These are phyloP conservation scores for Rhopalosiphum maidis DNA, from an alignment of 1,140 invertebrate genomes.

Conservation along the genomic window DNA sequence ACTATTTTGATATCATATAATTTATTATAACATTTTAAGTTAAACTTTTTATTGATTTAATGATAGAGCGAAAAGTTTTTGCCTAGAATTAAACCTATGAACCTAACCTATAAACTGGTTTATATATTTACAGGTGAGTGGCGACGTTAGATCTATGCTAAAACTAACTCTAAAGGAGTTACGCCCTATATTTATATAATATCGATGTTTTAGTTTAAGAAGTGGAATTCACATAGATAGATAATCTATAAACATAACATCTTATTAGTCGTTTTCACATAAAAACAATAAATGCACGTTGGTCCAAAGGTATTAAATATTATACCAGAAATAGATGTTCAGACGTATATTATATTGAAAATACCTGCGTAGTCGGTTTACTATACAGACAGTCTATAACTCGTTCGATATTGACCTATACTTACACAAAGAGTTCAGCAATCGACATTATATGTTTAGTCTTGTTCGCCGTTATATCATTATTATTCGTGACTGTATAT, in stretches of 20 bases:
- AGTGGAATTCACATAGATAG: neutral
- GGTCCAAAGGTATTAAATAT: neutral
- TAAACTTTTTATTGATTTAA: neutral
- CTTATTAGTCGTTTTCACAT: neutral
- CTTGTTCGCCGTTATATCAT: neutral
- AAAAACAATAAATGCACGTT: neutral
- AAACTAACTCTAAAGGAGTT: neutral
- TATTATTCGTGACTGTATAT: constrained; percentile 1
- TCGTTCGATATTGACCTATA: neutral
- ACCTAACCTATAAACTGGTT: too few relatives aligned
- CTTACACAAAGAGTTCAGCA: neutral
- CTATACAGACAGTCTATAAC: neutral
- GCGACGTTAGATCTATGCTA: neutral
- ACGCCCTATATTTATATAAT: neutral
- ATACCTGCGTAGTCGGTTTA: too few relatives aligned
- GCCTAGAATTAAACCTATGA: neutral
- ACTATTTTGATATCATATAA: neutral
- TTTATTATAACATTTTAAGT: neutral
- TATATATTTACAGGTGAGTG: neutral
- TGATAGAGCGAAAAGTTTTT: neutral
- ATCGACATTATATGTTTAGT: neutral
- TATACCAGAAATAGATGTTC: neutral
- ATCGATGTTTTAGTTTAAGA: neutral
- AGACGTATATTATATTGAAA: neutral
- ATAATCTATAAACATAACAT: neutral